These are phyloP conservation scores for Apostichopus leukothele DNA, from an alignment of 53 echinoderm and acorn worm species.

Conservation along the genomic window DNA sequence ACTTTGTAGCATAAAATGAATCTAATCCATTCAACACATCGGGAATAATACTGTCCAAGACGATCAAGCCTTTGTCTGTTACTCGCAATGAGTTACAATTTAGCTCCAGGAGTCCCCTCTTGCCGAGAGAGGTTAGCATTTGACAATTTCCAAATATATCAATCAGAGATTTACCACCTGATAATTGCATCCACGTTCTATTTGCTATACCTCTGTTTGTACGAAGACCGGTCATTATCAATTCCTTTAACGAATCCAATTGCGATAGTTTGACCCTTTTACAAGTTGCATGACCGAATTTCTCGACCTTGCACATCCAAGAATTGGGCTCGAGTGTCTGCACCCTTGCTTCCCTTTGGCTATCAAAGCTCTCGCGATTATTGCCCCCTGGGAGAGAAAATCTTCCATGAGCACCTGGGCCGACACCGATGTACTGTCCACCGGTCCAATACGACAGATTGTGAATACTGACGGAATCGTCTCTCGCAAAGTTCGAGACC, in stretches of 20 bases:
- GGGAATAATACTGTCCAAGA: constrained; percentile 74
- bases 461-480: constrained; percentile 54
- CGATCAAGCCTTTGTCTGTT: constrained; percentile 59
- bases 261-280: constrained; percentile 57
- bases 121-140: constrained; percentile 16
- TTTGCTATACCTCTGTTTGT: constrained; percentile 58
- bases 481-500: constrained; percentile 85
- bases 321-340: constrained; percentile 85
- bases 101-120: constrained; percentile 57
- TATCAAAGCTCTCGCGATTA: not conserved
- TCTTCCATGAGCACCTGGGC: constrained; percentile 92
- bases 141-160: constrained; percentile 58
- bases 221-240: constrained; percentile 68
- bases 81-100: constrained; percentile 55
- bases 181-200: constrained; percentile 56
- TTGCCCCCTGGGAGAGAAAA: constrained; percentile 45
- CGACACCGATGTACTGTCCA: constrained; percentile 87
- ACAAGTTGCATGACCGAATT: constrained; percentile 79
- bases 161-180: constrained; percentile 38
- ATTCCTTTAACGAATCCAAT: constrained; percentile 64
- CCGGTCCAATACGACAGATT: constrained; percentile 87
- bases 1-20: not conserved
- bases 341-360: constrained; percentile 68
- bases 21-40: constrained; percentile 48
- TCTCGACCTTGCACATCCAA: constrained; percentile 86